These are phyloP conservation scores for Brachyopa scutellaris DNA, from an alignment of 2,888 invertebrate species.

Conservation along the genomic window DNA sequence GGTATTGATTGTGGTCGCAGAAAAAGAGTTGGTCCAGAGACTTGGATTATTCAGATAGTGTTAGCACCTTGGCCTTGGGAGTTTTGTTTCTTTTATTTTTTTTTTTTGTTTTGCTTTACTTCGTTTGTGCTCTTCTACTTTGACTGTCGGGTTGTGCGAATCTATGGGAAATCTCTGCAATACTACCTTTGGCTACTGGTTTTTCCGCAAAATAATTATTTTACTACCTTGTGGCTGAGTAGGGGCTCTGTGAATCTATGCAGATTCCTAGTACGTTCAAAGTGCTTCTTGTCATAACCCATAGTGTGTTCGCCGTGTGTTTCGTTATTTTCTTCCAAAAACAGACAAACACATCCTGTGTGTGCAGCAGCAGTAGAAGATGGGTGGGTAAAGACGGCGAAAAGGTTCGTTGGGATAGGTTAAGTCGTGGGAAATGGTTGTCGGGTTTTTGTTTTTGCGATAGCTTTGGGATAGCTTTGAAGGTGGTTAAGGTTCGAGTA, in stretches of 20 bases:
- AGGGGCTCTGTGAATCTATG: constrained; percentile 9
- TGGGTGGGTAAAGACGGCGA: constrained; percentile 29
- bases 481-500: constrained; percentile 15
- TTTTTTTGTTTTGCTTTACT: not conserved
- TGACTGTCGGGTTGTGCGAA: constrained; percentile 1
- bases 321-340: not conserved
- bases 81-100: not conserved
- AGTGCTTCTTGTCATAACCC: constrained; percentile 57
- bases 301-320: constrained; percentile 9
- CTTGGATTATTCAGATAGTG: constrained; percentile 60
- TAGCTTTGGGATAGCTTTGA: constrained; percentile 19
- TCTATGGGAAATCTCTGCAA: constrained; percentile 45
- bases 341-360: not conserved
- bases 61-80: constrained; percentile 70
- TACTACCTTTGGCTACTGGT: constrained; percentile 21
- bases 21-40: constrained; percentile 18
- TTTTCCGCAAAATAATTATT: not conserved
- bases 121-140: too few species aligned
- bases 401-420: constrained; percentile 63
- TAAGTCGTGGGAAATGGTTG: constrained; percentile 57
- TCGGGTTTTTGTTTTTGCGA: constrained; percentile 21
- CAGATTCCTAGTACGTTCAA: constrained; percentile 31
- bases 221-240: constrained; percentile 9
- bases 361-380: not conserved
- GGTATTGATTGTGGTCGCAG: constrained; percentile 36